Evolutionary conservation across 2,797 vertebrate genomes (phyloP).

Genomic region (Lacerta agilis): DNA sequence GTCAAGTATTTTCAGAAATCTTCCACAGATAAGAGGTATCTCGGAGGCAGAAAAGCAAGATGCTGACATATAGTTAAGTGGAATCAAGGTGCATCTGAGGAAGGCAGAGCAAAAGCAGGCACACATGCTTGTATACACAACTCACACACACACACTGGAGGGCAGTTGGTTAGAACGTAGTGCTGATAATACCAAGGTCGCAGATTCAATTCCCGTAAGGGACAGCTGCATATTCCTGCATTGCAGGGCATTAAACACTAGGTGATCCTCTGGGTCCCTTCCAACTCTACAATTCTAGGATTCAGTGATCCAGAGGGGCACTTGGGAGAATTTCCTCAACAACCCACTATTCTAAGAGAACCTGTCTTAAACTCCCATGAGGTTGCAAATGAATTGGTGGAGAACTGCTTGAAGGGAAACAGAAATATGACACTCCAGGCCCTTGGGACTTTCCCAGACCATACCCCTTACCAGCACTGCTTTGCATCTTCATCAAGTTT

Average conservation of each 20-base stretch:
- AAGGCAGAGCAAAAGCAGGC: not conserved
- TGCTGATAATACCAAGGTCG: too few relatives aligned
- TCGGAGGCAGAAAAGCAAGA: not conserved
- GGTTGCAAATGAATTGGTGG: not conserved
- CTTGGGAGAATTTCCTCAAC: not conserved
- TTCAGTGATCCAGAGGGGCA: not conserved
- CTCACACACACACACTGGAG: not conserved
- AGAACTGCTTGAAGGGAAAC: not conserved
- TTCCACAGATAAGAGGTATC: not conserved
- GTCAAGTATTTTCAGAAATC: fast-evolving
- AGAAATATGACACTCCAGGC: too few relatives aligned
- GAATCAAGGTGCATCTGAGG: not conserved
- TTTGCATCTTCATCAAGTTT: too few relatives aligned
- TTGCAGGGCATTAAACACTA: too few relatives aligned
- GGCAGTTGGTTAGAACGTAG: not conserved
- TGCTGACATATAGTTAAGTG: fast-evolving
- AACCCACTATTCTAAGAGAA: not conserved
- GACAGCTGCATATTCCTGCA: too few relatives aligned
- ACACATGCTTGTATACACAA: not conserved
- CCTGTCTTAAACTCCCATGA: not conserved
- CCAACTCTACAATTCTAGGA: too few relatives aligned
- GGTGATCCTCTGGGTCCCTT: too few relatives aligned
- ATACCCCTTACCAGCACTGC: too few relatives aligned
- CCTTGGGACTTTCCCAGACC: too few relatives aligned
- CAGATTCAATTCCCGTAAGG: too few relatives aligned